Conservation (phyloP, 2,113 vertebrate species). For the Furnarius figulus region DNA sequence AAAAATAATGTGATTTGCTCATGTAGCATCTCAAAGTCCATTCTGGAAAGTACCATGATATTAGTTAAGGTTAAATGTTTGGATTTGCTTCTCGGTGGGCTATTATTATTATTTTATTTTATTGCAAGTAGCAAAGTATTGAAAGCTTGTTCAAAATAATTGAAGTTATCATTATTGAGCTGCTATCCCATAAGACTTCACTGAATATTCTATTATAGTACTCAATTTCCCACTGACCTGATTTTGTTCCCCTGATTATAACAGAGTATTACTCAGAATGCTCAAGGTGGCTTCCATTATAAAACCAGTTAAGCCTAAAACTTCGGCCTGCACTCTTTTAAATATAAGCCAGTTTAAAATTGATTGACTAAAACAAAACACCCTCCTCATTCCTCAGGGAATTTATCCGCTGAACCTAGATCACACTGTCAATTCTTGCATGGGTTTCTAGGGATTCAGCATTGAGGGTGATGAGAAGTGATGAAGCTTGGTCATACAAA, state of each 20-base stretch:
- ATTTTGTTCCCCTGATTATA: conserved; percentile 33
- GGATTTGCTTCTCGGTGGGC: neutral
- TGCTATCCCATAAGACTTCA: neutral
- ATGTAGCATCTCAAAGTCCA: neutral
- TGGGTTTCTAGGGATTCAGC: neutral
- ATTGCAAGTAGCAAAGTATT: neutral
- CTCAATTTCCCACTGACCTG: conserved; percentile 40
- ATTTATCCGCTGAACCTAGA: conserved; percentile 9
- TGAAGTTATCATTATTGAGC: neutral
- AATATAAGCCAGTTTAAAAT: neutral
- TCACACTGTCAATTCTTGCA: neutral
- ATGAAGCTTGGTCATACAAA: conserved; percentile 24
- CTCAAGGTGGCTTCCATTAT: neutral
- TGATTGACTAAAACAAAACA: neutral
- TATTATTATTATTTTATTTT: neutral
- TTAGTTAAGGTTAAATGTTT: neutral
- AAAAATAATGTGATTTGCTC: neutral
- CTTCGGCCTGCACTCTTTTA: neutral
- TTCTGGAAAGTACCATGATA: neutral
- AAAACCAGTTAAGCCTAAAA: conserved; percentile 21
- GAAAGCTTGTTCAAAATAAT: neutral
- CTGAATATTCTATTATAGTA: conserved; percentile 17
- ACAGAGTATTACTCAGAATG: neutral
- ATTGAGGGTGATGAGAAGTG: neutral
- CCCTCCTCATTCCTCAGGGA: neutral